phyloP scores from a whole-genome alignment of 2,113 vertebrate species.

The Hymenochirus boettgeri region DNA sequence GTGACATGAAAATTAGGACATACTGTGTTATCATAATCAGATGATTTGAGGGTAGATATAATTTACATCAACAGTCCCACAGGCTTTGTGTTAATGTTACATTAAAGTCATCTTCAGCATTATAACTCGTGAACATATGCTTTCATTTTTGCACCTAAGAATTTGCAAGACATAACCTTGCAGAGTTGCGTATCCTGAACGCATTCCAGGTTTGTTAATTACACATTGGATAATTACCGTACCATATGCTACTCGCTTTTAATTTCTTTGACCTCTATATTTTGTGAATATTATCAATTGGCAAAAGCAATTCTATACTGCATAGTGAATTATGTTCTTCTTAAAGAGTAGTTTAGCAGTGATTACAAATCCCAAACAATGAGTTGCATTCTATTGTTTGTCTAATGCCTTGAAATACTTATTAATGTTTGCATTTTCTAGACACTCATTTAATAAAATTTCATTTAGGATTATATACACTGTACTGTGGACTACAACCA shows the following conservation, averaged over 20 bases:
- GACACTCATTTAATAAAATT: too few species aligned
- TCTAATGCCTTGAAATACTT: too few species aligned
- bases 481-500: too few species aligned
- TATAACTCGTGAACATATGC: constrained; percentile 47
- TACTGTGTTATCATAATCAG: too few species aligned
- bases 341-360: constrained; percentile 28
- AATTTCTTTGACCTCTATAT: constrained; percentile 56
- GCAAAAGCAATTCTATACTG: constrained; percentile 8
- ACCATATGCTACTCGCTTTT: constrained; percentile 54
- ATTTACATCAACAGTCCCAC: constrained; percentile 42
- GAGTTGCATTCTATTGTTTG: too few species aligned
- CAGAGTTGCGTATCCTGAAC: constrained; percentile 53
- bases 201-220: constrained; percentile 56
- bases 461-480: too few species aligned
- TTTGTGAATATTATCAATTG: constrained; percentile 43
- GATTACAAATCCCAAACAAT: too few species aligned
- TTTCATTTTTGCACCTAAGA: constrained; percentile 52
- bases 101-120: constrained; percentile 48
- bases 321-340: constrained; percentile 19
- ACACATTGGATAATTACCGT: constrained; percentile 55
- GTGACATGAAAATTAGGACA: too few species aligned
- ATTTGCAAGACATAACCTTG: constrained; percentile 57
- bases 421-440: too few species aligned
- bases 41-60: too few species aligned
- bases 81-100: constrained; percentile 56